A percentile compares a stretch with the other conserved stretches of the same genome.
phyloP scores from a whole-genome alignment of 2,113 vertebrate species.

The Cygnus buccinator region DNA sequence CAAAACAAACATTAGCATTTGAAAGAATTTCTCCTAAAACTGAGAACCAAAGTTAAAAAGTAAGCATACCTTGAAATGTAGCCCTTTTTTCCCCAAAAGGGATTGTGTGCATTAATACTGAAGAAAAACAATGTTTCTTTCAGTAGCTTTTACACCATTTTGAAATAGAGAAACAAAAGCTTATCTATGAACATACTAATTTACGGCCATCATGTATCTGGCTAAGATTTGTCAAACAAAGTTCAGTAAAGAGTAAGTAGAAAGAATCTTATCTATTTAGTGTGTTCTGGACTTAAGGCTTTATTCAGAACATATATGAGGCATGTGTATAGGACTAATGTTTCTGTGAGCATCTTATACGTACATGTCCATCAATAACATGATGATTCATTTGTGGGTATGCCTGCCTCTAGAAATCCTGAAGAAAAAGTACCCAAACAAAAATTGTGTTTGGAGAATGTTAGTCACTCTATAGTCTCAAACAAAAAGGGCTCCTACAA shows the following conservation, averaged over 20 bases:
- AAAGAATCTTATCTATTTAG: not conserved
- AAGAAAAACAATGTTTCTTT: not conserved
- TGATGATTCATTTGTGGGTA: not conserved
- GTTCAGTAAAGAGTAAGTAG: not conserved
- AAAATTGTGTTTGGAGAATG: not conserved
- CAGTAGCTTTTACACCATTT: not conserved
- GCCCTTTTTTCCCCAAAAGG: not conserved
- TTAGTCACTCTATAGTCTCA: not conserved
- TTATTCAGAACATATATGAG: not conserved
- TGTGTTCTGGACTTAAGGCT: not conserved
- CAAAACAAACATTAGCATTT: not conserved
- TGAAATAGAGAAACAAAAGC: not conserved
- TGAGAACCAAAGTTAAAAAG: not conserved
- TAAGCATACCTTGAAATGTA: not conserved
- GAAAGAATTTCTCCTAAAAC: not conserved
- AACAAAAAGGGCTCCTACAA: not conserved
- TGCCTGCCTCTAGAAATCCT: not conserved
- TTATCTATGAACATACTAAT: not conserved
- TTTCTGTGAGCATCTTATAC: not conserved
- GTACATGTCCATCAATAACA: not conserved
- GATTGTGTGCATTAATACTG: not conserved
- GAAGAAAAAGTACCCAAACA: not conserved
- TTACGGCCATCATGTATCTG: not conserved
- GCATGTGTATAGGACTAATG: rapidly evolving
- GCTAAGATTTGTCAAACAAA: not conserved